Percentiles rank a stretch among this genome's conserved stretches.
These are phyloP conservation scores for Listronotus bonariensis DNA, from an alignment of 1,140 invertebrate species.

Conservation along the genomic window DNA sequence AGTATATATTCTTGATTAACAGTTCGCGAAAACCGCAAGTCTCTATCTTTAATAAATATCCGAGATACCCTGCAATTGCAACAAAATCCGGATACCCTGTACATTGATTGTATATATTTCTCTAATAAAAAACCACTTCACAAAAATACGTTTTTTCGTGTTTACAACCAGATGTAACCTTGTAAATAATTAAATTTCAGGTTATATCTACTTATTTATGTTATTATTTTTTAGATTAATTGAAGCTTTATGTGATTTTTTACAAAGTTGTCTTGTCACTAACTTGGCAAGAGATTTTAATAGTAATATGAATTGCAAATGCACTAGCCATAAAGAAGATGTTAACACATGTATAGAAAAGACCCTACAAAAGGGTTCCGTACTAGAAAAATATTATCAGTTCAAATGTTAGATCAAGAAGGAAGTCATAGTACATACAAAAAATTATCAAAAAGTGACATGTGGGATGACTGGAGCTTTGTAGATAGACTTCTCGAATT, in stretches of 20 bases:
- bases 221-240: slow-evolving; percentile 40
- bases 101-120: too few relatives aligned
- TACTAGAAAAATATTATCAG: slow-evolving; percentile 47
- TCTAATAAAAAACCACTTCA: too few relatives aligned
- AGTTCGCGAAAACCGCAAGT: too few relatives aligned
- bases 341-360: slow-evolving; percentile 4
- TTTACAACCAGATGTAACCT: too few relatives aligned
- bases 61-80: too few relatives aligned
- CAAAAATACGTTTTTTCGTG: too few relatives aligned
- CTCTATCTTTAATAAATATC: too few relatives aligned
- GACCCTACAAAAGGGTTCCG: slow-evolving; percentile 43
- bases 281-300: slow-evolving; percentile 25
- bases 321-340: neutral
- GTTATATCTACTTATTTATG: too few relatives aligned
- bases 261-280: slow-evolving; percentile 38
- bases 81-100: too few relatives aligned
- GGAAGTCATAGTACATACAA: slow-evolving; percentile 44
- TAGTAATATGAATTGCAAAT: neutral
- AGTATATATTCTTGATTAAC: too few relatives aligned
- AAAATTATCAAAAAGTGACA: slow-evolving; percentile 35
- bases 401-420: slow-evolving; percentile 49
- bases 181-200: slow-evolving; percentile 5
- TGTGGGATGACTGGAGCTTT: slow-evolving; percentile 40
- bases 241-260: slow-evolving; percentile 43
- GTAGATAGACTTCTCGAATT: slow-evolving; percentile 42